Evolutionary conservation across 2,113 vertebrate genomes (phyloP), one percentile per base, ranked within the genome.

Genomic region (Ceratotherium simum): DNA sequence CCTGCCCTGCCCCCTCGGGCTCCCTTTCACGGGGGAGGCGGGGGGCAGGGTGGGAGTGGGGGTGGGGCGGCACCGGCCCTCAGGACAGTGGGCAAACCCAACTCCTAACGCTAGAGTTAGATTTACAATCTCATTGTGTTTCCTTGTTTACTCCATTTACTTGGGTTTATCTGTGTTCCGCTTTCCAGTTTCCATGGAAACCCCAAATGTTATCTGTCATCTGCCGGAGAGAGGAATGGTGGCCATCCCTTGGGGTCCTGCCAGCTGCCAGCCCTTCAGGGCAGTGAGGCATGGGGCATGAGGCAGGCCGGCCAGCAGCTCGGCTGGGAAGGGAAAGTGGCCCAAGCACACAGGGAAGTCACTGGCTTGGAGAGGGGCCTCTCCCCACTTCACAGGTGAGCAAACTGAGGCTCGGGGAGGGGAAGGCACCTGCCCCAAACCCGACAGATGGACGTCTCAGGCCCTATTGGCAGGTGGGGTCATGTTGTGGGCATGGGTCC

Each of bases 401-500:
- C 21, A n/a, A 8, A 31, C 33, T 0, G 39, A 75, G 69, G 69
- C 78, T 79, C 1, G 0, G 33, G 36, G 18, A 60, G 54, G 36
- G 36, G 27, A 4, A 25, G 31, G 42, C 23, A 14, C 70, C 13
- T 33, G 62, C 20, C 62, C 25, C 25, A 2, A 4, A 29, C 16
- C 21, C 3, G 0, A 33, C 1, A 6, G 13, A 7, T 31, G 23
- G 3, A 1, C 1, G 29, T 11, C n/a, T 6, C 8, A 1, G 69
- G 39, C 2, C 70, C 6, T 3, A 4, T 7, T 0, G 1, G 56
- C 3, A 8, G 36, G 29, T 2, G 4, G 17, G 11, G 14, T 6
- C 5, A 8, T 1, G 13, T 1, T 3, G 54, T 27, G 72, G 16
- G 21, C 39, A 11, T 1, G 0, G 3, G 5, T 1, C 18, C 0